Evolutionary conservation across 2,113 vertebrate genomes (phyloP).

Genomic region (Stegostoma tigrinum): DNA sequence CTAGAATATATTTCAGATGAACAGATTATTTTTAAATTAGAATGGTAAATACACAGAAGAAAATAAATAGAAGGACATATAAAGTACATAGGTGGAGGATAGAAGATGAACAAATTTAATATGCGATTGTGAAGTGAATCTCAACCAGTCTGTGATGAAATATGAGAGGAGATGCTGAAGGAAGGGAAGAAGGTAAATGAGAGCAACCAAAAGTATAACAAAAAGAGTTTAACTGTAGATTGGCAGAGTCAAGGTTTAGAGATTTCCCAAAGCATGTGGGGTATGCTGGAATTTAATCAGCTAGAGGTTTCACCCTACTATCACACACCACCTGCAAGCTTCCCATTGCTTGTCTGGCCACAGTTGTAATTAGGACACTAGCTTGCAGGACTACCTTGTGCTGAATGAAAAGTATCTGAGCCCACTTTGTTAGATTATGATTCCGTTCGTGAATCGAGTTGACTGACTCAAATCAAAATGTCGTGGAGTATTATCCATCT

Average conservation of each 20-base stretch:
- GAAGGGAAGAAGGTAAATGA: too few relatives aligned
- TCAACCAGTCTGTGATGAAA: background rate
- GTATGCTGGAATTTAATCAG: background rate
- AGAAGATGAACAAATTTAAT: background rate
- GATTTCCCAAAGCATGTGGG: background rate
- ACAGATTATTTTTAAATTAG: background rate
- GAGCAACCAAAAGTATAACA: background rate
- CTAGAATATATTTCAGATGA: background rate
- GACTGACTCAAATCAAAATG: background rate
- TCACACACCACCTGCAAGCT: background rate
- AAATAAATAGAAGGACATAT: background rate
- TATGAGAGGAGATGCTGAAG: background rate
- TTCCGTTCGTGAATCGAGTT: background rate
- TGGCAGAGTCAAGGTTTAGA: background rate
- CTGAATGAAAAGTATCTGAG: background rate
- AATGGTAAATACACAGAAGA: background rate
- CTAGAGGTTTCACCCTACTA: background rate
- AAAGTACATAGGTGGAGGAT: background rate
- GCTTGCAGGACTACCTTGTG: background rate
- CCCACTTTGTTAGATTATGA: background rate
- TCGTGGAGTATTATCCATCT: background rate
- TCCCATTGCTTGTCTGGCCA: background rate
- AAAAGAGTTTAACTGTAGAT: background rate
- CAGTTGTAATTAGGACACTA: background rate
- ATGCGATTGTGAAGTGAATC: background rate